Percentiles rank a stretch among this genome's conserved stretches.
Evolutionary conservation across 2,888 invertebrate species (phyloP).

Genomic region (Tetragnatha montana): DNA sequence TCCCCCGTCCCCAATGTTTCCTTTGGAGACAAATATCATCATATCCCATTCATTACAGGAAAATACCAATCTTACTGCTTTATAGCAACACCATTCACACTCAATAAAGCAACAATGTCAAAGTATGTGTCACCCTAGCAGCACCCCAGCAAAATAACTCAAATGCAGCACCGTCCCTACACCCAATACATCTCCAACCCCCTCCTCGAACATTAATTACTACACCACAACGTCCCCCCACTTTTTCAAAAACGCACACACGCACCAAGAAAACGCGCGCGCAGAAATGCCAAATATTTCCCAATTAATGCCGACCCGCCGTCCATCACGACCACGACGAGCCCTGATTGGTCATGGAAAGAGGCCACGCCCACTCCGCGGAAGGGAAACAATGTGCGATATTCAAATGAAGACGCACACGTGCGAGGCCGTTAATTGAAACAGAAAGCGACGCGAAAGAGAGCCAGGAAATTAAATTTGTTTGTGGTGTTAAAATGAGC

Average conservation of each 20-base stretch:
- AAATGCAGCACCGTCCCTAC: background rate
- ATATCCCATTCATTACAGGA: too few relatives aligned
- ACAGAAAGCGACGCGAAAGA: conserved; percentile 13
- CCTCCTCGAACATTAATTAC: background rate
- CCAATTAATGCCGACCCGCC: conserved; percentile 54
- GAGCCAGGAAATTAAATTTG: conserved; percentile 61
- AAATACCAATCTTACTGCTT: background rate
- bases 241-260: conserved; percentile 16
- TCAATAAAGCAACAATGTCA: background rate
- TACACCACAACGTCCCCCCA: background rate
- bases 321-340: conserved; percentile 22
- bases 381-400: conserved; percentile 53
- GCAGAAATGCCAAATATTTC: conserved; percentile 52
- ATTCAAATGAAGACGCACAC: conserved; percentile 50
- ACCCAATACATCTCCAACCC: background rate
- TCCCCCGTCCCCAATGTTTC: too few relatives aligned
- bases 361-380: conserved; percentile 37
- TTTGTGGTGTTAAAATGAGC: conserved; percentile 60
- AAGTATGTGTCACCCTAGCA: background rate
- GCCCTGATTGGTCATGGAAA: background rate
- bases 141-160: background rate
- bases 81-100: background rate
- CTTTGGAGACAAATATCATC: too few relatives aligned
- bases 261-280: conserved; percentile 20
- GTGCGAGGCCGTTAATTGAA: conserved; percentile 37